Base-by-base conservation (phyloP, 2,113 vertebrate species). In the Chloroceryle aenea region DNA sequence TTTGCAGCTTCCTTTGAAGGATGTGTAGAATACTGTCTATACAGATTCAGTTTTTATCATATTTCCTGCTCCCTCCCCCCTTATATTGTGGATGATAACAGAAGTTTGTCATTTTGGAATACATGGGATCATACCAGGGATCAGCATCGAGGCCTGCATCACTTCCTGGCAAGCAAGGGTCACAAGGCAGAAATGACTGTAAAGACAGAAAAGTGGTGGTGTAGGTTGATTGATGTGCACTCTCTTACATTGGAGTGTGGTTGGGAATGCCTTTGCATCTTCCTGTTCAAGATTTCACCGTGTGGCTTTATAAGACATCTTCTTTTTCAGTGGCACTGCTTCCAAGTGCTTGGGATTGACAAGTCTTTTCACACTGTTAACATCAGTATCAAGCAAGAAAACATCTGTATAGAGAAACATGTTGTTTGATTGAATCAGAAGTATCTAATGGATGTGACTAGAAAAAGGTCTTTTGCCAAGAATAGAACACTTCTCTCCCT, bases 21-120 rank as follows among this genome's bases (percentile, higher is more conserved):
- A 73, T 7, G 5, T 73, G 53, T 18, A 53, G 77, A 85, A 53
- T n/a, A 48, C 8, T 73, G 53, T 20, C 32, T 73, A 32, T 19
- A 52, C 1, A 45, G 17, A 45, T 9, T 15, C 56, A 26, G 9
- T 20, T 67, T 58, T 61, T 26, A 0, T 62, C 23, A 3, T 3
- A 13, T 38, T 2, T 2, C 2, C 2, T 4, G 2, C 45, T 19
- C 45, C 45, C 4, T 7, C 3, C 3, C 9, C 17, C 25, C 2
- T 0, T 38, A 5, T 22, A 29, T 34, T 81, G 52, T 40, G 59
- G n/a, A 47, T 73, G 36, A 15, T n/a, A 42, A 1, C 45, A 36
- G 27, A 61, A 79, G 25, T 3, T 76, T 85, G 69, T 38, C 1
- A 14, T 86, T 87, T 76, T 79, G 85, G 27, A 11, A 43, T 74